Percentiles rank a stretch among this genome's conserved stretches.
Conservation (phyloP, 2,113 vertebrate species). For the Takifugu bimaculatus region DNA sequence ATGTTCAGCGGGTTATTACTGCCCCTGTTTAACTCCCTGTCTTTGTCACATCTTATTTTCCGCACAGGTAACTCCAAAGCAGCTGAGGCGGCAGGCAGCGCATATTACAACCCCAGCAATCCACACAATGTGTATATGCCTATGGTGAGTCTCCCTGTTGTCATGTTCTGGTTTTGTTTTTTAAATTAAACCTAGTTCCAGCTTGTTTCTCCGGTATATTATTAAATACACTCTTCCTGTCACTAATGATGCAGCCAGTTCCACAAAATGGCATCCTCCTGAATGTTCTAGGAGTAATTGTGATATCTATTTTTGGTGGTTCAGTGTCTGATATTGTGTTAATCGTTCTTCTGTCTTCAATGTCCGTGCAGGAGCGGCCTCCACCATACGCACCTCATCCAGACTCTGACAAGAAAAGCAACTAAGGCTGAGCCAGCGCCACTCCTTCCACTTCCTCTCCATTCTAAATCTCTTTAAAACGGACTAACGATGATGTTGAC, state of each 20-base stretch:
- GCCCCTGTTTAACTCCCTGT: neutral
- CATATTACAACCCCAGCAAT: conserved; percentile 86
- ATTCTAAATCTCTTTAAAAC: conserved; percentile 29
- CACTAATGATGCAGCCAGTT: too few relatives aligned
- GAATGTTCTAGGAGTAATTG: too few relatives aligned
- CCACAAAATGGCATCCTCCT: too few relatives aligned
- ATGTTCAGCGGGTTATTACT: conserved; percentile 5
- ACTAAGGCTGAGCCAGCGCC: conserved; percentile 56
- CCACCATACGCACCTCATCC: conserved; percentile 78
- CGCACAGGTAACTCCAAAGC: conserved; percentile 78
- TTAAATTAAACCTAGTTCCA: neutral
- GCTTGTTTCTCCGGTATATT: neutral
- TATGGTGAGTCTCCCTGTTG: conserved; percentile 72
- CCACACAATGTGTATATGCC: conserved; percentile 92
- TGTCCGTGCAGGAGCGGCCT: conserved; percentile 75
- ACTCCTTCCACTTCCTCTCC: conserved; percentile 28
- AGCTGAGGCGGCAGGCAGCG: conserved; percentile 82
- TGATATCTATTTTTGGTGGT: too few relatives aligned
- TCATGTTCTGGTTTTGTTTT: neutral
- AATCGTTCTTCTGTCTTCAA: neutral
- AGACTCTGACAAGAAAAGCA: conserved; percentile 78
- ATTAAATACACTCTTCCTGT: too few relatives aligned
- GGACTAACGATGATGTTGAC: conserved; percentile 8
- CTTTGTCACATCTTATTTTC: conserved; percentile 18
- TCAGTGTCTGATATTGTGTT: too few relatives aligned